Conservation (phyloP, 2,113 vertebrate species). For the Microtus richardsoni region DNA sequence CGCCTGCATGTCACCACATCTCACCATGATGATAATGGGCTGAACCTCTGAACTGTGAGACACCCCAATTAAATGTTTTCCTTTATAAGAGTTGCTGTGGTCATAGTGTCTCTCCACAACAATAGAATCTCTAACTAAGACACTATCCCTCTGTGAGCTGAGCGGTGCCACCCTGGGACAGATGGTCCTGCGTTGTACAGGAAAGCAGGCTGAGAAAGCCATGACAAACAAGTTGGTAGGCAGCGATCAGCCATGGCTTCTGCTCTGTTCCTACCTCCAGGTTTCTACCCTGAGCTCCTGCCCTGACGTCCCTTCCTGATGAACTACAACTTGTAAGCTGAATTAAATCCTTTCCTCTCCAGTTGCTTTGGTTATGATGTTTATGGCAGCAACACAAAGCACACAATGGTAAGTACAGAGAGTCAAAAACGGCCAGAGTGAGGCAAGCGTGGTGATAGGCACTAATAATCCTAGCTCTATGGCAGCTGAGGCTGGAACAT, state of each 20-base stretch:
- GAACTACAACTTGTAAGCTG: background rate
- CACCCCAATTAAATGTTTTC: background rate
- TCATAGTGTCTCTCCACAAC: background rate
- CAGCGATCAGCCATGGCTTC: background rate
- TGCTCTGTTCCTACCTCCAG: background rate
- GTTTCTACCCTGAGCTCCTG: background rate
- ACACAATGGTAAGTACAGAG: background rate
- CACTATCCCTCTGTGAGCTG: background rate
- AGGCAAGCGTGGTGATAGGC: background rate
- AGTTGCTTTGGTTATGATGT: background rate
- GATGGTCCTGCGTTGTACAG: too few relatives aligned
- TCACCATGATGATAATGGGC: background rate
- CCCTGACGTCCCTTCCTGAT: background rate
- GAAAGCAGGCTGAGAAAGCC: background rate
- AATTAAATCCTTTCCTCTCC: background rate
- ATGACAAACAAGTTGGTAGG: background rate
- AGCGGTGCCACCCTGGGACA: background rate
- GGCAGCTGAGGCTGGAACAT: background rate
- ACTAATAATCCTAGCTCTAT: background rate
- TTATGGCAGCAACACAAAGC: too few relatives aligned
- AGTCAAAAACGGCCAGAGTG: background rate
- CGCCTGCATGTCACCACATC: background rate
- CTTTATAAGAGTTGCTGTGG: background rate
- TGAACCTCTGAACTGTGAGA: background rate
- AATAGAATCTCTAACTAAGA: background rate